Percentiles rank a stretch among this genome's conserved stretches.
phyloP scores from a whole-genome alignment of 2,797 vertebrate genomes.

The Phoxinus dragarum region DNA sequence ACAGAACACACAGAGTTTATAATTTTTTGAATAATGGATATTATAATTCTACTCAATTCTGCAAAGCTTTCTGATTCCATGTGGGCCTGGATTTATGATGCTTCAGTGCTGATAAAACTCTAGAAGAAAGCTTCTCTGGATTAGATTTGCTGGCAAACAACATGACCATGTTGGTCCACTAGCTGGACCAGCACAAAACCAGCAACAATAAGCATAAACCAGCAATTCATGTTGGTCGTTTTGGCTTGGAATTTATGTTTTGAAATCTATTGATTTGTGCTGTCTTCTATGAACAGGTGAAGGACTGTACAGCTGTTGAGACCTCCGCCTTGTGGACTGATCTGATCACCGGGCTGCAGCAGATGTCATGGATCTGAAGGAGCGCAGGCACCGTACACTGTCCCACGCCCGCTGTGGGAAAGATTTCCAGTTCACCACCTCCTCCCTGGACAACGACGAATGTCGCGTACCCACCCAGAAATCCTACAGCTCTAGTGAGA shows the following conservation, averaged over 20 bases:
- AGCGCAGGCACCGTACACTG: slow-evolving; percentile 91
- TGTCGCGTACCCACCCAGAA: slow-evolving; percentile 97
- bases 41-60: not conserved
- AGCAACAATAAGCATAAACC: not conserved
- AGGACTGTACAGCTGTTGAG: slow-evolving; percentile 66
- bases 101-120: not conserved
- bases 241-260: not conserved
- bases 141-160: not conserved
- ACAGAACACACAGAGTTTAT: not conserved
- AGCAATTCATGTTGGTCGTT: not conserved
- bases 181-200: not conserved
- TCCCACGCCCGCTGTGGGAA: slow-evolving; percentile 88
- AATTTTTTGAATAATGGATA: not conserved
- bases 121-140: not conserved
- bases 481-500: slow-evolving; percentile 98
- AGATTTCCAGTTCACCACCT: slow-evolving; percentile 91
- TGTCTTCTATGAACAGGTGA: slow-evolving; percentile 70
- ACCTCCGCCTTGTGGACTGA: slow-evolving; percentile 61
- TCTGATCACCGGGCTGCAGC: not conserved
- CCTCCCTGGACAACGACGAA: slow-evolving; percentile 91
- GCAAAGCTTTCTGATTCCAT: not conserved
- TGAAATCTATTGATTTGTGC: slow-evolving; percentile 1
- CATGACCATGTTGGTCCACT: not conserved
- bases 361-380: slow-evolving; percentile 91
- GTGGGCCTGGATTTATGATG: not conserved